A percentile compares a stretch with the other conserved stretches of the same genome.
phyloP scores from a whole-genome alignment of 2,888 invertebrate species.

The Conops quadrifasciatus region DNA sequence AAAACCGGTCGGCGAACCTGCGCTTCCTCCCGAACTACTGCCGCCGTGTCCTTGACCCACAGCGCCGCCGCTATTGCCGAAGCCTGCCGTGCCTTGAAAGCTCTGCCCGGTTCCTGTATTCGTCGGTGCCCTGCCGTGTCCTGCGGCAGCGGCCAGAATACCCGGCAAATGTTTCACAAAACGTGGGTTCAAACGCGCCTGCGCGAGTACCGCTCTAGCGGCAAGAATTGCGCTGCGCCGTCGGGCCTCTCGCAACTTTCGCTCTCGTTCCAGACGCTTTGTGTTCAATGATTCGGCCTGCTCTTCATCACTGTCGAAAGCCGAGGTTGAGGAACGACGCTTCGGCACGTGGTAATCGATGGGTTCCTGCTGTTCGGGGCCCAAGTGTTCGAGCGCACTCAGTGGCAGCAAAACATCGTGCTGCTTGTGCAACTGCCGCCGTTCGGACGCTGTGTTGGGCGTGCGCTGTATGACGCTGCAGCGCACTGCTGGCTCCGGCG shows the following conservation, averaged over 20 bases:
- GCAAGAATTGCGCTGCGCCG: conserved; percentile 74
- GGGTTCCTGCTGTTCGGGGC: conserved; percentile 84
- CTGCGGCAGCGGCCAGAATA: conserved; percentile 79
- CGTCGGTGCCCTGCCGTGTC: conserved; percentile 78
- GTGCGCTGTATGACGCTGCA: conserved; percentile 87
- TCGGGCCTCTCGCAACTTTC: conserved; percentile 74
- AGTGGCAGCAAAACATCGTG: conserved; percentile 68
- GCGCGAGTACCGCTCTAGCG: conserved; percentile 58
- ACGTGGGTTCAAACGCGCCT: conserved; percentile 57
- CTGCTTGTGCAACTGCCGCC: conserved; percentile 42
- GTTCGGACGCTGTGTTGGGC: conserved; percentile 65
- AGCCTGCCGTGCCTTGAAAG: conserved; percentile 59
- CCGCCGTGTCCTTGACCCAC: conserved; percentile 67
- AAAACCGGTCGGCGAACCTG: conserved; percentile 54
- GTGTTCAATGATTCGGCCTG: conserved; percentile 50
- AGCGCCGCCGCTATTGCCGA: conserved; percentile 45
- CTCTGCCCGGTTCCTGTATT: conserved; percentile 65
- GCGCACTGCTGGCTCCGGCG: conserved; percentile 74
- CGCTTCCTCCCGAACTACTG: conserved; percentile 62
- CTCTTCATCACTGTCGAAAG: conserved; percentile 59
- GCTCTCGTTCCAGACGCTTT: conserved; percentile 67
- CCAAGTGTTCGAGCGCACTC: conserved; percentile 65
- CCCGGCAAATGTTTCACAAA: conserved; percentile 69
- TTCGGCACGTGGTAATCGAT: conserved; percentile 90
- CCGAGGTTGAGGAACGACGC: conserved; percentile 68